Conservation (phyloP, 2,113 vertebrate genomes). For the Propithecus coquereli region DNA sequence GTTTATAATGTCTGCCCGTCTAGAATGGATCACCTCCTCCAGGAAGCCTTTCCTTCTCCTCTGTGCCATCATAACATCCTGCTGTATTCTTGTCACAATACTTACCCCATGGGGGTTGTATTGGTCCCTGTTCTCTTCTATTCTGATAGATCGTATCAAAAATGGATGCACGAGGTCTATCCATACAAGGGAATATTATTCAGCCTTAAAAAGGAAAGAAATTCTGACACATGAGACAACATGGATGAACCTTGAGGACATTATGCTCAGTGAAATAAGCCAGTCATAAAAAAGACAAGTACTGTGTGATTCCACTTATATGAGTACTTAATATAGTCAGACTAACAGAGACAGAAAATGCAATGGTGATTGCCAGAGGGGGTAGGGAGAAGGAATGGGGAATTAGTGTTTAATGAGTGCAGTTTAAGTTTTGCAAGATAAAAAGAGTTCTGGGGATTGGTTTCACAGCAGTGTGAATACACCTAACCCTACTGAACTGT, state of each 20-base stretch:
- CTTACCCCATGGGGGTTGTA: not conserved
- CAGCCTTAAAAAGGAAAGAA: not conserved
- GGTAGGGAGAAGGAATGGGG: not conserved
- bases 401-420: not conserved
- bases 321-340: not conserved
- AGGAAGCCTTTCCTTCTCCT: not conserved
- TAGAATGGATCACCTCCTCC: not conserved
- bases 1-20: not conserved
- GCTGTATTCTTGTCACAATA: not conserved
- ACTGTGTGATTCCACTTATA: not conserved
- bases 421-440: conserved; percentile 23
- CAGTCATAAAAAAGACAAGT: not conserved
- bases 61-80: not conserved
- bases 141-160: not conserved
- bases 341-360: not conserved
- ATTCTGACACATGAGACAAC: not conserved
- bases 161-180: not conserved
- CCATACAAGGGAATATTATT: not conserved
- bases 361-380: not conserved
- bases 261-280: conserved; percentile 8
- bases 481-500: not conserved
- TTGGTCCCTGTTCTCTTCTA: not conserved
- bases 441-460: not conserved
- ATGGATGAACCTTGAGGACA: not conserved
- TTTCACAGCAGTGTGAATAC: not conserved